Evolutionary conservation across 2,113 vertebrate genomes (phyloP).

Genomic region (Sorex fumeus): DNA sequence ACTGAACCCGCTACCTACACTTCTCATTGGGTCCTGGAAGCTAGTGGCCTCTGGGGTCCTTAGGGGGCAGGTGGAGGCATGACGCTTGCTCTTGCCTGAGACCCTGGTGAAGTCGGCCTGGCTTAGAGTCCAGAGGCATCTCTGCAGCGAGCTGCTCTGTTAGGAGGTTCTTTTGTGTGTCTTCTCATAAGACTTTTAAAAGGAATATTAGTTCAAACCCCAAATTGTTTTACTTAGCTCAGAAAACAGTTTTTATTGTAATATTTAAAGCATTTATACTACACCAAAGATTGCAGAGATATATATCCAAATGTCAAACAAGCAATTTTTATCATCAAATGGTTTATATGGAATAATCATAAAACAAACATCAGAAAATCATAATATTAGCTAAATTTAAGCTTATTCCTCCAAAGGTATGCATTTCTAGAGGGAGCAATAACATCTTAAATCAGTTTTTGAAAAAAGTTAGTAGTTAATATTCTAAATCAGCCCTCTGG

Average conservation of each 20-base stretch:
- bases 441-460: conserved; percentile 71
- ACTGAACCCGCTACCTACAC: too few relatives aligned
- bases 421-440: conserved; percentile 56
- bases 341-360: conserved; percentile 41
- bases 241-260: not conserved
- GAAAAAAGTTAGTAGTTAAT: conserved; percentile 67
- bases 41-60: too few relatives aligned
- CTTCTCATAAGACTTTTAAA: conserved; percentile 50
- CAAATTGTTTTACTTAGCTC: not conserved
- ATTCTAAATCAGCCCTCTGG: conserved; percentile 72
- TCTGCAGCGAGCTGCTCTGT: too few relatives aligned
- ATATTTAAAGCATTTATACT: conserved; percentile 38
- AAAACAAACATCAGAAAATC: conserved; percentile 64
- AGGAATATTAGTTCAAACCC: not conserved
- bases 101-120: too few relatives aligned
- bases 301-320: not conserved
- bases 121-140: too few relatives aligned
- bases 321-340: conserved; percentile 51
- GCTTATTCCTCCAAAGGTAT: conserved; percentile 37
- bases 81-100: too few relatives aligned
- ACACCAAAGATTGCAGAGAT: conserved; percentile 4
- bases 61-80: too few relatives aligned
- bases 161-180: not conserved
- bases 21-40: too few relatives aligned
- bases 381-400: conserved; percentile 65